A percentile compares a stretch with the other conserved stretches of the same genome.
Conservation (phyloP, 2,113 vertebrate species). For the Otis tarda region DNA sequence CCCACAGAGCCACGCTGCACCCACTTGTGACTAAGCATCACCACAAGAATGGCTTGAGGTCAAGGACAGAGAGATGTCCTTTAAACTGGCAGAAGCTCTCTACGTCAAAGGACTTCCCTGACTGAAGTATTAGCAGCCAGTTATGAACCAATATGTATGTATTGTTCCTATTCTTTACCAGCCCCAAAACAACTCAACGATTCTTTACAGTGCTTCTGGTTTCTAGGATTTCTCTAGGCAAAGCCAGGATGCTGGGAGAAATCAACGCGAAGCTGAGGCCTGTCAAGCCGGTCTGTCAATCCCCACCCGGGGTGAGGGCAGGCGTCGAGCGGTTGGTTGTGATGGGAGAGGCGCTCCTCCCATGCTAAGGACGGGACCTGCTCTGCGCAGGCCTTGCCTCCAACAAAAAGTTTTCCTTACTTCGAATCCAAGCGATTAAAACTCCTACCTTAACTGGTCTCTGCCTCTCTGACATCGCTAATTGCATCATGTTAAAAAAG, state of each 20-base stretch:
- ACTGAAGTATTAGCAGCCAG: rapidly evolving
- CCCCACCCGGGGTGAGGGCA: rapidly evolving
- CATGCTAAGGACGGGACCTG: rapidly evolving
- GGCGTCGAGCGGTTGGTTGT: rapidly evolving
- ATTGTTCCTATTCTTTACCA: background rate
- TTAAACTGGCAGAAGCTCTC: background rate
- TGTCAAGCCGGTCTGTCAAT: rapidly evolving
- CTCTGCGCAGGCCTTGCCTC: background rate
- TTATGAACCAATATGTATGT: background rate
- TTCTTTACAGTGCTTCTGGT: background rate
- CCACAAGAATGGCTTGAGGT: background rate
- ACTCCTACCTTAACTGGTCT: rapidly evolving
- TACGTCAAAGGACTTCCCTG: background rate
- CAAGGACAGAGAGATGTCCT: background rate
- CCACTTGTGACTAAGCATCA: background rate
- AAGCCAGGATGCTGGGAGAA: background rate
- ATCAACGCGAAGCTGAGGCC: rapidly evolving
- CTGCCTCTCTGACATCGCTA: background rate
- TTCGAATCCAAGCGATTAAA: rapidly evolving
- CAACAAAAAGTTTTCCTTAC: rapidly evolving
- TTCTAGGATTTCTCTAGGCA: background rate
- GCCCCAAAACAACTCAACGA: background rate
- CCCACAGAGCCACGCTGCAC: rapidly evolving
- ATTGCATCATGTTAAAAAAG: rapidly evolving
- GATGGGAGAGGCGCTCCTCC: no score